phyloP scores from a whole-genome alignment of 2,113 vertebrate genomes.

The Syngnathoides biaculeatus region DNA sequence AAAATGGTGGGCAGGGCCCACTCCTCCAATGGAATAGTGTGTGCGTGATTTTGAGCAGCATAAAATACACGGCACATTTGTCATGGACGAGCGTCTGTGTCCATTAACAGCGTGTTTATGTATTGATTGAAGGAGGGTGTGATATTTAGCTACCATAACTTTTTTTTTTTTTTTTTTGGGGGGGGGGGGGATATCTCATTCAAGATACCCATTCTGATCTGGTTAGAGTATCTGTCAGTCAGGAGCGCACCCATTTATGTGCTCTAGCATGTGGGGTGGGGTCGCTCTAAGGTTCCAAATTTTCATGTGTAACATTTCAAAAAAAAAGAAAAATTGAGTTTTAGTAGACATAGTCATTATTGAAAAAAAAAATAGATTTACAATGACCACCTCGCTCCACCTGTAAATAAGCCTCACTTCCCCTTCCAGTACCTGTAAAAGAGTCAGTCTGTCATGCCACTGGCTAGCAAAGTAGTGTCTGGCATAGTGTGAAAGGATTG shows the following conservation, averaged over 20 bases:
- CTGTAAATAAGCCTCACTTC: too few relatives aligned
- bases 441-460: neutral
- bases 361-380: neutral
- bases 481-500: neutral
- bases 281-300: neutral
- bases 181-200: too few relatives aligned
- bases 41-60: too few relatives aligned
- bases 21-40: too few relatives aligned
- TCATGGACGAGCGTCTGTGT: too few relatives aligned
- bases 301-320: neutral
- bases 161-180: too few relatives aligned
- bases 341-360: neutral
- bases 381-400: too few relatives aligned
- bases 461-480: neutral
- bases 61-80: too few relatives aligned
- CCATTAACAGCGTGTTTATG: too few relatives aligned
- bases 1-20: too few relatives aligned
- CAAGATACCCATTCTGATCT: neutral
- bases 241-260: neutral
- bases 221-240: neutral
- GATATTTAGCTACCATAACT: neutral
- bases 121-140: neutral
- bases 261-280: neutral
- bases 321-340: neutral
- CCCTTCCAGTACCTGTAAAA: neutral